phyloP scores from a whole-genome alignment of 2,113 vertebrate genomes.

The Toxostoma redivivum region DNA sequence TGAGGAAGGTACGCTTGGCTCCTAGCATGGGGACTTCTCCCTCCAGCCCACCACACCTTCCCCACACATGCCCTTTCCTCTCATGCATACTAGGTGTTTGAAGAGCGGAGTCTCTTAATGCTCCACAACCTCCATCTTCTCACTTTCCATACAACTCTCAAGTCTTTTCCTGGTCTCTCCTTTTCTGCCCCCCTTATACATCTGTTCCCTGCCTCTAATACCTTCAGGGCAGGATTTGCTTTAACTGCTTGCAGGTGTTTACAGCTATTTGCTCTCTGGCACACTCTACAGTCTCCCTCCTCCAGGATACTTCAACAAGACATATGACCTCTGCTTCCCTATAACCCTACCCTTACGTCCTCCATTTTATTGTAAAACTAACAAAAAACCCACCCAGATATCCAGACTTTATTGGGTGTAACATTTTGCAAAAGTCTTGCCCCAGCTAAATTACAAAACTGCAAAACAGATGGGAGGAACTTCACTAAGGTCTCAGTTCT shows the following conservation, averaged over 20 bases:
- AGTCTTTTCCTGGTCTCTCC: neutral
- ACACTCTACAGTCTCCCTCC: neutral
- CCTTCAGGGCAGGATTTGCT: neutral
- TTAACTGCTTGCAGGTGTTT: neutral
- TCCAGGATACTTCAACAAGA: neutral
- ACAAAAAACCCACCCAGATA: neutral
- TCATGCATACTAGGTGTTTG: neutral
- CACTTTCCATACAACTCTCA: neutral
- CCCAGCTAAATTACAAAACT: neutral
- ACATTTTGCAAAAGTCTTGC: neutral
- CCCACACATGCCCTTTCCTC: neutral
- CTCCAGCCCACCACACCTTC: neutral
- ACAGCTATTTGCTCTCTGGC: neutral
- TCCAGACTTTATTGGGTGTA: neutral
- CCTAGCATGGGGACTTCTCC: rapidly evolving
- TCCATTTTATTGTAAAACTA: neutral
- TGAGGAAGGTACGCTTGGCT: neutral
- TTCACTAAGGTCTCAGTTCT: rapidly evolving
- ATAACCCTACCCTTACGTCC: neutral
- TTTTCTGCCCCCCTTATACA: neutral
- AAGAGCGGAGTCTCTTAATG: neutral
- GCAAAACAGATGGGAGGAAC: neutral
- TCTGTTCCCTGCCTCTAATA: neutral
- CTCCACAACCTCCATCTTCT: neutral
- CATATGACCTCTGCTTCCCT: neutral